phyloP scores from a whole-genome alignment of 2,113 vertebrate species.

The Peucedramus taeniatus region DNA sequence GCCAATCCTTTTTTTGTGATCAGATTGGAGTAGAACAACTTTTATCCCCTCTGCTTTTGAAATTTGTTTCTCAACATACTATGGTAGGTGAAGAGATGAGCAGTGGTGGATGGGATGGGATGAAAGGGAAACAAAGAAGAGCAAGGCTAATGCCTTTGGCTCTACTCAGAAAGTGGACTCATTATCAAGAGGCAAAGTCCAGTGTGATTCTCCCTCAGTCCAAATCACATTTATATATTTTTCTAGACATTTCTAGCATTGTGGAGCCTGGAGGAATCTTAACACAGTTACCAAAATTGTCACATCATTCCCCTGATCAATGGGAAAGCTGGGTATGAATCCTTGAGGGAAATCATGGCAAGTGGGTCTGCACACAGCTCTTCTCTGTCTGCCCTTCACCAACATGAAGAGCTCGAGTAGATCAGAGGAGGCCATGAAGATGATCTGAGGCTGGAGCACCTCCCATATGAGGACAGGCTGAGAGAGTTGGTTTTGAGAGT shows the following conservation, averaged over 20 bases:
- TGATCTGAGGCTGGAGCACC: background rate
- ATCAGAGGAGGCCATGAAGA: background rate
- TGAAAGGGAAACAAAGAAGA: background rate
- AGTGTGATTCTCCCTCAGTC: background rate
- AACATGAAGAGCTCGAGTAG: accelerated
- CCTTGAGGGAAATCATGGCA: background rate
- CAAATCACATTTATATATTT: background rate
- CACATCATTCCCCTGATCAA: background rate
- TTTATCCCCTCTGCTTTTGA: background rate
- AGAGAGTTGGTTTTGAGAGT: background rate
- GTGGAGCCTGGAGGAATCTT: background rate
- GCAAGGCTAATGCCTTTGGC: background rate
- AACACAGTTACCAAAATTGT: background rate
- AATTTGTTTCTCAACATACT: background rate
- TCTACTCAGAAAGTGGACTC: background rate
- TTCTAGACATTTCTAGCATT: background rate
- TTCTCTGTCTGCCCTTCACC: background rate
- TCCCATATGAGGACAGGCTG: background rate
- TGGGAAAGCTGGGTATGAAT: background rate
- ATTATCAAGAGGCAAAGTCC: background rate
- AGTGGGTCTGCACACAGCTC: too few relatives aligned
- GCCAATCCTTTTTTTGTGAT: background rate
- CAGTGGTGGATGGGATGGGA: background rate
- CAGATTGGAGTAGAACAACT: background rate
- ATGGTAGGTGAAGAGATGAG: background rate